A percentile compares a stretch with the other conserved stretches of the same genome.
Conservation (phyloP, 2,797 vertebrate genomes). For the Macropus fuliginosus region DNA sequence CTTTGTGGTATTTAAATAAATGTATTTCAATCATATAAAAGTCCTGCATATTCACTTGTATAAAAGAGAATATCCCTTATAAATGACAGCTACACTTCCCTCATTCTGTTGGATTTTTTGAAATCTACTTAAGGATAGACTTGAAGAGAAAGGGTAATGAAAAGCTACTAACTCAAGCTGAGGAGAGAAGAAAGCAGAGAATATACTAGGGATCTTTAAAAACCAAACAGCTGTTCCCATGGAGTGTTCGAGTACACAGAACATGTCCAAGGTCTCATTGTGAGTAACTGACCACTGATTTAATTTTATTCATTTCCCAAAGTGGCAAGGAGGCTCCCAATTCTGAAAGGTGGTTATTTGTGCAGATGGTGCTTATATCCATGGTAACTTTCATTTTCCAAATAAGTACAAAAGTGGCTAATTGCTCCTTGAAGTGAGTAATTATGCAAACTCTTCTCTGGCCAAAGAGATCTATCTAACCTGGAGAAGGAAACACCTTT, state of each 20-base stretch:
- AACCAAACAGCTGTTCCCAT: not conserved
- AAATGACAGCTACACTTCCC: not conserved
- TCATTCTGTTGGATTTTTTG: slow-evolving; percentile 32
- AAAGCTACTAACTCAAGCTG: slow-evolving; percentile 20
- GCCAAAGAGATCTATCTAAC: slow-evolving; percentile 59
- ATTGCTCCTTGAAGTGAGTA: slow-evolving; percentile 49
- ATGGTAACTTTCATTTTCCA: slow-evolving; percentile 25
- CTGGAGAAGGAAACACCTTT: slow-evolving; percentile 48
- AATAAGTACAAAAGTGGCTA: slow-evolving; percentile 59
- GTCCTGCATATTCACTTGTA: not conserved
- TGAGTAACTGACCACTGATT: slow-evolving; percentile 18
- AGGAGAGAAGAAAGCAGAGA: slow-evolving; percentile 20
- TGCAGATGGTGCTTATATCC: slow-evolving; percentile 1
- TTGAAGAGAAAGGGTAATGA: slow-evolving; percentile 35
- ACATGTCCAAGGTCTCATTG: slow-evolving; percentile 10
- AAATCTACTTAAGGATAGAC: slow-evolving; percentile 26
- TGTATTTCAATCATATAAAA: not conserved
- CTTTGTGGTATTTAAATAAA: not conserved
- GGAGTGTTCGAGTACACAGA: not conserved
- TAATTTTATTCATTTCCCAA: slow-evolving; percentile 40
- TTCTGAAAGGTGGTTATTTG: slow-evolving; percentile 53
- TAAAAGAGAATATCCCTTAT: not conserved
- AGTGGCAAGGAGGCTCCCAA: slow-evolving; percentile 23
- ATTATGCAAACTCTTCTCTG: slow-evolving; percentile 60
- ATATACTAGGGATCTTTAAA: not conserved